Evolutionary conservation across 2,797 vertebrate species (phyloP).

Genomic region (Myotis vivesi): DNA sequence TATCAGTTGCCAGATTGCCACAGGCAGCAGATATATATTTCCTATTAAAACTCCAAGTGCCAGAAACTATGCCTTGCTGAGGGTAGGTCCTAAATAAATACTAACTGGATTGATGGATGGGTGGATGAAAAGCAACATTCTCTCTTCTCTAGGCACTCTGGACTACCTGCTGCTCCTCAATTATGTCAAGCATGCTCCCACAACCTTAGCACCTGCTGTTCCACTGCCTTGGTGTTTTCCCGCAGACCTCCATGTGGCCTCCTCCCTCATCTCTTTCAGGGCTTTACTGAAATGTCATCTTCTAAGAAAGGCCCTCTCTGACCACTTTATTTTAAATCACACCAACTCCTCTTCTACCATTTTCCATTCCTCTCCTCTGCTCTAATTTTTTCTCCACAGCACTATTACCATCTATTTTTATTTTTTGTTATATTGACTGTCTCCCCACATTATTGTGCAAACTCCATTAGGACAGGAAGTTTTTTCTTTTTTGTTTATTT

Average conservation of each 20-base stretch:
- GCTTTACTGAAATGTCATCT: not conserved
- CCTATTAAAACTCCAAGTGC: not conserved
- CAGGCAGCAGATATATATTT: not conserved
- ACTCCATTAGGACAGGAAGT: constrained; percentile 15
- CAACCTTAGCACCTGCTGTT: not conserved
- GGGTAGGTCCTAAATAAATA: not conserved
- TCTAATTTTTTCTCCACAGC: not conserved
- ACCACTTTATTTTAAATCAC: not conserved
- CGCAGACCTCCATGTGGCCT: not conserved
- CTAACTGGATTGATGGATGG: not conserved
- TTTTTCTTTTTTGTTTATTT: constrained; percentile 7
- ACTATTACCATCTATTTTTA: not conserved
- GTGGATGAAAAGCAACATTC: not conserved
- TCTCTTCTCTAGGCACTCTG: not conserved
- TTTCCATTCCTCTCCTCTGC: not conserved
- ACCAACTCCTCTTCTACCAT: not conserved
- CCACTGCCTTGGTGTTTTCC: not conserved
- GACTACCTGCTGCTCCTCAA: not conserved
- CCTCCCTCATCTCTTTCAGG: not conserved
- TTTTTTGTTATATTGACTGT: not conserved
- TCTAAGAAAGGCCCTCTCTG: not conserved
- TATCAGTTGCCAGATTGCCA: not conserved
- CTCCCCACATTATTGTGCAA: not conserved
- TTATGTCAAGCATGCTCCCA: not conserved
- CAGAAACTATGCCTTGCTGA: not conserved